A percentile compares a stretch with the other conserved stretches of the same genome.
These are phyloP conservation scores for Mercenaria mercenaria DNA, from an alignment of 1,140 invertebrate genomes.

Conservation along the genomic window DNA sequence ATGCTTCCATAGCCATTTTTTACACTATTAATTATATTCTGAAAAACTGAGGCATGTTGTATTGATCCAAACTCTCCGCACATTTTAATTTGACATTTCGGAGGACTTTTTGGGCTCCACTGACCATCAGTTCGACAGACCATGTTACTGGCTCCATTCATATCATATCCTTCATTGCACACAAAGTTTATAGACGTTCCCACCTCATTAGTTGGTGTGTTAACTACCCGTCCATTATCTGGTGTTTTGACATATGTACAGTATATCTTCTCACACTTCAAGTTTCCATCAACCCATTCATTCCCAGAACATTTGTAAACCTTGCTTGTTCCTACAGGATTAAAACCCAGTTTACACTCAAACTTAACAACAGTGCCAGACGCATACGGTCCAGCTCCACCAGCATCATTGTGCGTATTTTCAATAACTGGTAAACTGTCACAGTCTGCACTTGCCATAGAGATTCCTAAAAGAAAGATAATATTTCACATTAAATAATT, in stretches of 20 bases:
- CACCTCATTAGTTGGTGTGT: not conserved
- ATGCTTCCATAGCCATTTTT: constrained; percentile 20
- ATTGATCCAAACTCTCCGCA: constrained; percentile 32
- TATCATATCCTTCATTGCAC: constrained; percentile 30
- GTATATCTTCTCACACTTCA: not conserved
- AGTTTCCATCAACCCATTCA: not conserved
- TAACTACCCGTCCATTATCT: not conserved
- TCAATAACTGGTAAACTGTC: too few species aligned
- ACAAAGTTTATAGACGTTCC: not conserved
- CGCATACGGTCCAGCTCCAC: not conserved
- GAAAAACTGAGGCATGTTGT: not conserved
- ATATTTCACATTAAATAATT: too few species aligned
- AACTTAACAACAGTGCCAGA: not conserved
- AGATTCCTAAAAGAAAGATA: too few species aligned
- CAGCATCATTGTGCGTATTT: not conserved
- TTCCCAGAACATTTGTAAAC: not conserved
- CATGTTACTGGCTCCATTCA: not conserved
- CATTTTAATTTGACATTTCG: not conserved
- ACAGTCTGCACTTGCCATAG: too few species aligned
- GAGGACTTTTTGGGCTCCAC: not conserved
- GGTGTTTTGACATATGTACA: not conserved
- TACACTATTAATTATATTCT: not conserved
- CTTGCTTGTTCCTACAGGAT: not conserved
- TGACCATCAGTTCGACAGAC: constrained; percentile 8
- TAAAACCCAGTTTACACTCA: not conserved